These are phyloP conservation scores for Heliconius nattereri DNA, from an alignment of 1,140 invertebrate genomes.

Conservation along the genomic window DNA sequence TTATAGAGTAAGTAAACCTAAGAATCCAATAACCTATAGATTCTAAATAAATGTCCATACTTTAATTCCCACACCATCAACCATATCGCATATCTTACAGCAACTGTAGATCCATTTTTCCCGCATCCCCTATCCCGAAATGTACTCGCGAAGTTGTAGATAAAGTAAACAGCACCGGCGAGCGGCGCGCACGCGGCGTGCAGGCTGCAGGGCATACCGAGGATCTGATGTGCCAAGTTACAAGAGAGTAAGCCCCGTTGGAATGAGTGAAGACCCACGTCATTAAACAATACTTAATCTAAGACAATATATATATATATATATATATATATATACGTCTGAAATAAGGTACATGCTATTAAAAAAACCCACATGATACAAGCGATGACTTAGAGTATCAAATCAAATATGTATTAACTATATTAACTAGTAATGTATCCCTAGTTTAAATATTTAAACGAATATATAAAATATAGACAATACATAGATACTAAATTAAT, in stretches of 20 bases:
- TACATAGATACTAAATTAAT: not conserved
- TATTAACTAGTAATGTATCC: not conserved
- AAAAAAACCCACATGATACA: slow-evolving; percentile 80
- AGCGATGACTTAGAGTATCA: slow-evolving; percentile 50
- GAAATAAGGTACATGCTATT: slow-evolving; percentile 71
- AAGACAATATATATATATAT: no score
- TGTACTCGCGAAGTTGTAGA: slow-evolving; percentile 85
- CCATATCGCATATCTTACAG: slow-evolving; percentile 84
- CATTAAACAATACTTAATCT: slow-evolving; percentile 39
- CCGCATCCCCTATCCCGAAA: slow-evolving; percentile 91
- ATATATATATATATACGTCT: no score
- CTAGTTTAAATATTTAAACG: not conserved
- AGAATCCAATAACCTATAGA: not conserved
- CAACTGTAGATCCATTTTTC: slow-evolving; percentile 96
- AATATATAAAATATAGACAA: slow-evolving; percentile 5
- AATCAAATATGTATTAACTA: slow-evolving; percentile 6
- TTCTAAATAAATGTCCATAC: not conserved
- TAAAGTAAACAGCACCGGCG: slow-evolving; percentile 84
- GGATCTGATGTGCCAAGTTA: slow-evolving; percentile 14
- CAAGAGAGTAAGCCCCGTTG: not conserved
- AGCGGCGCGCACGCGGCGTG: slow-evolving; percentile 83
- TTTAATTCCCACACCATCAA: slow-evolving; percentile 31
- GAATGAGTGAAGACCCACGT: slow-evolving; percentile 76
- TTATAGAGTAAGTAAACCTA: no score
- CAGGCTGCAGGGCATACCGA: slow-evolving; percentile 81